Conservation (phyloP, 2,888 invertebrate genomes). For the Eutolmus rufibarbis region DNA sequence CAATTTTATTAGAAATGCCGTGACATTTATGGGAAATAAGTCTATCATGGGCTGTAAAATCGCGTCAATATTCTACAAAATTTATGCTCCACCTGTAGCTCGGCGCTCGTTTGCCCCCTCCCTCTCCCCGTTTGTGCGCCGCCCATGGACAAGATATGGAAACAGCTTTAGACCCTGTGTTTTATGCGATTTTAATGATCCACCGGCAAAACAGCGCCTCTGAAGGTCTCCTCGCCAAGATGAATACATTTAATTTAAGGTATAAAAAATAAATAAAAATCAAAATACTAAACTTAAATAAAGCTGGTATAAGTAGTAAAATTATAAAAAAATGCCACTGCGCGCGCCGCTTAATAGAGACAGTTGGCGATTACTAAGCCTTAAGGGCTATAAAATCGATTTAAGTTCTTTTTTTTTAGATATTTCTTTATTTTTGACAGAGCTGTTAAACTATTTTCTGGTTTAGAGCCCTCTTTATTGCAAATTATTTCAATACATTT, state of each 20-base stretch:
- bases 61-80: constrained; percentile 2
- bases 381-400: neutral
- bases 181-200: constrained; percentile 9
- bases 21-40: constrained; percentile 23
- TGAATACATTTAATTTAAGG: neutral
- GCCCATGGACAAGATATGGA: neutral
- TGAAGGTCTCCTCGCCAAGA: neutral
- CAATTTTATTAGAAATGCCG: constrained; percentile 1
- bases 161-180: neutral
- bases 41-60: constrained; percentile 28
- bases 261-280: neutral
- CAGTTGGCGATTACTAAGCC: neutral
- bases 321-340: neutral
- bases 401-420: no score
- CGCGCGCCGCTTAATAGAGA: neutral
- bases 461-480: no score
- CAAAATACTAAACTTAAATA: neutral
- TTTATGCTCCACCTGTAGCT: neutral
- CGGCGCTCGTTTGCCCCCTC: neutral
- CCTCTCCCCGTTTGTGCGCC: no score
- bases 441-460: no score
- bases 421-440: no score
- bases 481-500: no score
- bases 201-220: neutral
- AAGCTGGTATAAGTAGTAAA: neutral